Base-by-base conservation (phyloP, 2,113 vertebrate species). In the Odobenus rosmarus region DNA sequence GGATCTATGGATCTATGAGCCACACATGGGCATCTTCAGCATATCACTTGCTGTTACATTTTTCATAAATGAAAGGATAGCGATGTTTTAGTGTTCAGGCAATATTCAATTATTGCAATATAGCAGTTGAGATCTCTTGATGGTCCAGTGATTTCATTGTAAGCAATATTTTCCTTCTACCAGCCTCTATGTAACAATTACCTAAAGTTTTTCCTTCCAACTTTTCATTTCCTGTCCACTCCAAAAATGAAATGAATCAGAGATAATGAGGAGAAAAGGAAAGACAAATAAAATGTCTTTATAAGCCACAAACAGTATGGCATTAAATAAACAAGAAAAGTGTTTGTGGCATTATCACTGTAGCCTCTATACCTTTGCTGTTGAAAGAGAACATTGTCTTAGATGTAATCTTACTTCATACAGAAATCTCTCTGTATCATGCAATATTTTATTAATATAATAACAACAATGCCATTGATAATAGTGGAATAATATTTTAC, bases 381-480 rank as follows among this genome's bases (percentile, higher is more conserved):
- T 64, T 91, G 42, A 57, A 69, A 93, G 7, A 64, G 31, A 90
- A 89, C 36, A 53, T 71, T 86, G 26, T 86, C 61, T 94, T 62
- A 84, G 77, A 69, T 93, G 21, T 64, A 64, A 90, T 80, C 67
- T 93, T 83, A 33, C 39, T 83, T 97, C 95, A 79, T 81, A 23
- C 21, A 97, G 55, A 88, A 90, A 93, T 87, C 31, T 95, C 16
- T 80, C 9, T 62, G 59, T 72, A 33, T 69, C n/a, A 36, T 46
- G 4, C 39, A 86, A 79, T 82, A 88, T 90, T 95, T 93, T 91
- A 69, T 90, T 85, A 92, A 87, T 95, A 83, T 64, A 84, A 69
- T 83, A 94, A 71, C 21, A 53, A 59, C 26, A 96, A 85, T 95
- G n/a, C 12, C 28, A 24, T 77, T 92, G 76, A 81, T 90, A 53